Evolutionary conservation across 2,113 vertebrate species (phyloP).

Genomic region (Trichomycterus rosablanca): DNA sequence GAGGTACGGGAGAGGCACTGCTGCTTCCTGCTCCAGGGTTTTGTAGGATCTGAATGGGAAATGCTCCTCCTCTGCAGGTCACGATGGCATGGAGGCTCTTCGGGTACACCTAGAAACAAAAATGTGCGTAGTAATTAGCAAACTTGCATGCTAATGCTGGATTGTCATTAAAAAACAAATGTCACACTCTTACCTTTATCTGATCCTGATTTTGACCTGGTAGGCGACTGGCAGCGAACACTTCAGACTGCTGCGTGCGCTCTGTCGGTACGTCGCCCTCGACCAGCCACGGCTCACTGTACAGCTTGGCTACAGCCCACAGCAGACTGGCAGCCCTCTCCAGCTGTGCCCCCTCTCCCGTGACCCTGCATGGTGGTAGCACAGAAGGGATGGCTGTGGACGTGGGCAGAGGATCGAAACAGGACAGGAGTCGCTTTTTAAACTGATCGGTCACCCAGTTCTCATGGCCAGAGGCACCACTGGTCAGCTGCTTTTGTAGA

Average conservation of each 20-base stretch:
- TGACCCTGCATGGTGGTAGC: conserved; percentile 53
- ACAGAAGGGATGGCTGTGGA: conserved; percentile 68
- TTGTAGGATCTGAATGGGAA: conserved; percentile 63
- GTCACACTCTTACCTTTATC: conserved; percentile 58
- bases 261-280: conserved; percentile 62
- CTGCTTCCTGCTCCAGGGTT: conserved; percentile 43
- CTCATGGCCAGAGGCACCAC: conserved; percentile 48
- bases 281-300: conserved; percentile 62
- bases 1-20: conserved; percentile 48
- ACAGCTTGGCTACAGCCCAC: conserved; percentile 66
- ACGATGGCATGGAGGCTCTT: conserved; percentile 68
- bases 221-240: conserved; percentile 65
- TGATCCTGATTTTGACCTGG: conserved; percentile 62
- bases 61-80: conserved; percentile 59
- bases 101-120: conserved; percentile 60
- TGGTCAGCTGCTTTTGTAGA: conserved; percentile 47
- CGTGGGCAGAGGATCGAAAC: conserved; percentile 61
- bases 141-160: too few species aligned
- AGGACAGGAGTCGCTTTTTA: conserved; percentile 63
- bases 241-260: conserved; percentile 67
- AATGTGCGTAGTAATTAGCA: not conserved
- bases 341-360: conserved; percentile 49
- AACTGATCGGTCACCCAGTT: conserved; percentile 73
- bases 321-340: conserved; percentile 63
- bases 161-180: not conserved